phyloP scores from a whole-genome alignment of 2,888 invertebrate genomes.

The Idaea dimidiata region DNA sequence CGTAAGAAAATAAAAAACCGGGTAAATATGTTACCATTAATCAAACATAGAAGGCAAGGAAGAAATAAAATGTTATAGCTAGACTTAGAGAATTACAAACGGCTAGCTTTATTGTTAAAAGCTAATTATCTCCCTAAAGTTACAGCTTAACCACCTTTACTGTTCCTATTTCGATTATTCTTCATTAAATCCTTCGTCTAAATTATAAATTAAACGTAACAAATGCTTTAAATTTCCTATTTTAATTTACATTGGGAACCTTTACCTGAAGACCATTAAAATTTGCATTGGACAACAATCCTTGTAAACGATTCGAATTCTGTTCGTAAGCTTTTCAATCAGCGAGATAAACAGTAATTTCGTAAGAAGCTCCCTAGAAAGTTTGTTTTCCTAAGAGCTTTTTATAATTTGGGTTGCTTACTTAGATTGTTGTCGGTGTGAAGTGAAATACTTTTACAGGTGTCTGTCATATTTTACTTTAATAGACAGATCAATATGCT shows the following conservation, averaged over 20 bases:
- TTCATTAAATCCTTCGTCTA: neutral
- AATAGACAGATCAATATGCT: no score
- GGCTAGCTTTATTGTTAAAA: no score
- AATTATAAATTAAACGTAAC: neutral
- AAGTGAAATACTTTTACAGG: neutral
- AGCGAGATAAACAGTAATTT: constrained; percentile 1
- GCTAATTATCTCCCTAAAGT: no score
- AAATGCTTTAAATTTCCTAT: neutral
- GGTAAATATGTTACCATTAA: no score
- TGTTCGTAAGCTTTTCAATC: neutral
- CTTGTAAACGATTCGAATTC: neutral
- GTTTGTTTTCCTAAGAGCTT: neutral
- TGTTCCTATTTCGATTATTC: no score
- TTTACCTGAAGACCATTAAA: neutral
- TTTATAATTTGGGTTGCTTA: neutral
- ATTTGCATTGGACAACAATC: neutral
- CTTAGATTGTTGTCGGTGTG: neutral
- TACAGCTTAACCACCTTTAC: no score
- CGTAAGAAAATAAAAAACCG: no score
- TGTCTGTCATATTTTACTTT: neutral
- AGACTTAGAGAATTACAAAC: no score
- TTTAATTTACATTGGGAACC: neutral
- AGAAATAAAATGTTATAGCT: no score
- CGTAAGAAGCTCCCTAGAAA: neutral
- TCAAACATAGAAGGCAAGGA: no score